Evolutionary conservation across 2,797 vertebrate genomes (phyloP).

Genomic region (Ispidina picta): DNA sequence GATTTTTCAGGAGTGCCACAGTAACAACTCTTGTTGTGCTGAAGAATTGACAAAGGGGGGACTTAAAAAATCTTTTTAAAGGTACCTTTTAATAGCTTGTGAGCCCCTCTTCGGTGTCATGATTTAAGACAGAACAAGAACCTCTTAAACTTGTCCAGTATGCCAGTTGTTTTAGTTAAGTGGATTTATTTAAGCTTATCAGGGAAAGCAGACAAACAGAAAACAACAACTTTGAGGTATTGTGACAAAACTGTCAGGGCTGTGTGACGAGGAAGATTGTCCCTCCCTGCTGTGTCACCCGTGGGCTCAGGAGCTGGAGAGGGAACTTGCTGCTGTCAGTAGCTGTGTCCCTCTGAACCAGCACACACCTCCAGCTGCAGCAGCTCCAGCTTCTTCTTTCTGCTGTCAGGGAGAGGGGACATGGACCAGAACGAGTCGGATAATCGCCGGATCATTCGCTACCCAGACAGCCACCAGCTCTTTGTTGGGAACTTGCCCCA

Average conservation of each 20-base stretch:
- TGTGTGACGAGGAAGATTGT: not conserved
- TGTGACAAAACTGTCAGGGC: not conserved
- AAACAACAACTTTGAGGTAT: not conserved
- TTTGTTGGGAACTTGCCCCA: slow-evolving; percentile 98
- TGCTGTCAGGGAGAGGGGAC: slow-evolving; percentile 87
- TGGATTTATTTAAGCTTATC: not conserved
- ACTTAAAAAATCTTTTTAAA: not conserved
- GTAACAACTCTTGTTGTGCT: not conserved
- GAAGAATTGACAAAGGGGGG: not conserved
- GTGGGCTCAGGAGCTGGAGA: not conserved
- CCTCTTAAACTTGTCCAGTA: not conserved
- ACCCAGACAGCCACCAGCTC: slow-evolving; percentile 97
- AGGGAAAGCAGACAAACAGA: not conserved
- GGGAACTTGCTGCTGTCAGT: not conserved
- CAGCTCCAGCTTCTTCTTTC: not conserved
- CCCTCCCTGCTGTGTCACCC: not conserved
- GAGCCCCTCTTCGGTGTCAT: not conserved
- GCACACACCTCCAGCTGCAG: not conserved
- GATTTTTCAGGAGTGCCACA: not conserved
- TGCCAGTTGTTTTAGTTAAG: not conserved
- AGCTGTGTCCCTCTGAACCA: not conserved
- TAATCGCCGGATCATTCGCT: slow-evolving; percentile 89
- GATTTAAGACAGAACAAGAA: not conserved
- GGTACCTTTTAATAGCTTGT: not conserved
- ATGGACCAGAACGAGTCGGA: slow-evolving; percentile 89